Percentiles rank a stretch among this genome's conserved stretches.
Conservation (phyloP, 1,140 invertebrate genomes). For the Euglossa dilemma region DNA sequence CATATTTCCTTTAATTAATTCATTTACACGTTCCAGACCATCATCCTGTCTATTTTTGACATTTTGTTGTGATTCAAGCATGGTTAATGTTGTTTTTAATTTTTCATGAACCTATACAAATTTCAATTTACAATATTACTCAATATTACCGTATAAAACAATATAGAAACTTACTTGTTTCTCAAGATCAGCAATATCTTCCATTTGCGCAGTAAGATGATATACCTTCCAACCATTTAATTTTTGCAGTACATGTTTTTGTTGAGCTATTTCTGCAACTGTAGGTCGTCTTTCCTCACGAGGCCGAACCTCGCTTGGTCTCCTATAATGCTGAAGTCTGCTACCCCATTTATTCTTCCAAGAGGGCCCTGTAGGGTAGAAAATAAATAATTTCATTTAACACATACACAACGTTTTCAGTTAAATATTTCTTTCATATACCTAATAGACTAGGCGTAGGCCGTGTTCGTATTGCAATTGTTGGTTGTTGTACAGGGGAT, state of each 20-base stretch:
- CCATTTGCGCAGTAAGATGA: conserved; percentile 95
- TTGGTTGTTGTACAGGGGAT: conserved; percentile 51
- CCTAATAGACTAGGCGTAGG: conserved; percentile 77
- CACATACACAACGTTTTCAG: background rate
- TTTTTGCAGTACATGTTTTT: conserved; percentile 93
- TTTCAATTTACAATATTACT: conserved; percentile 46
- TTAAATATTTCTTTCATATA: conserved; percentile 30
- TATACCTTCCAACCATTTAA: conserved; percentile 98
- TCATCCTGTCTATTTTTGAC: conserved; percentile 84
- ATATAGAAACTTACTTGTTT: conserved; percentile 80
- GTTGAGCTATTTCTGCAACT: conserved; percentile 94
- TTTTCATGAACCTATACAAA: conserved; percentile 84
- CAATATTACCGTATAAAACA: background rate
- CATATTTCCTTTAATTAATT: conserved; percentile 95
- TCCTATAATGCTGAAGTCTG: conserved; percentile 91
- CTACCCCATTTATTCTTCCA: conserved; percentile 84
- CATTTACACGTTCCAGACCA: conserved; percentile 88
- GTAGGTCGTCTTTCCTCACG: conserved; percentile 92
- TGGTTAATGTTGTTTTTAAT: conserved; percentile 85
- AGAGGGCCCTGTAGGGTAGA: conserved; percentile 78
- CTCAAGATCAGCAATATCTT: conserved; percentile 90
- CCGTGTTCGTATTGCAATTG: conserved; percentile 70
- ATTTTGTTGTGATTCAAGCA: conserved; percentile 86
- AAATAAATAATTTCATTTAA: conserved; percentile 22
- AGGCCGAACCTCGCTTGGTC: conserved; percentile 93